These are phyloP conservation scores for Lasioglossum oenotherae DNA, from an alignment of 2,888 invertebrate genomes.

Conservation along the genomic window DNA sequence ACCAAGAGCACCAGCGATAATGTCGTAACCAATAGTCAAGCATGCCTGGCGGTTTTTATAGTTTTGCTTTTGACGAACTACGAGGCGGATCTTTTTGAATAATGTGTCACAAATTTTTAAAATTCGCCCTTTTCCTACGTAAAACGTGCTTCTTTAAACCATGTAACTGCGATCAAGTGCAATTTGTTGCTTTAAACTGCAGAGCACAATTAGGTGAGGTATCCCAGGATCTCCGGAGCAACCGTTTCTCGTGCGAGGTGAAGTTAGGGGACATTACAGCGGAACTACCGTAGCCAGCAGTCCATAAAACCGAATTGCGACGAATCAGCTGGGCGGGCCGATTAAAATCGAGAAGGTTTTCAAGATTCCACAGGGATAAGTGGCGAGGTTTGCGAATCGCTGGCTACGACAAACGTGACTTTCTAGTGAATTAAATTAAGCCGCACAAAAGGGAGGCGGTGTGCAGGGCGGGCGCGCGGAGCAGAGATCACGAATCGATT, in stretches of 20 bases:
- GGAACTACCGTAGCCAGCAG: background rate
- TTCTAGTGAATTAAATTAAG: constrained; percentile 41
- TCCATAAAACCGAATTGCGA: background rate
- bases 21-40: background rate
- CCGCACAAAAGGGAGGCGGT: background rate
- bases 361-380: background rate
- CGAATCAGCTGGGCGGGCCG: constrained; percentile 23
- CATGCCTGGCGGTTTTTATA: too few relatives aligned
- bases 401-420: constrained; percentile 37
- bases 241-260: background rate
- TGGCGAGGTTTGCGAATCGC: constrained; percentile 25
- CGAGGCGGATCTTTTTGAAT: background rate
- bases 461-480: background rate
- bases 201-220: background rate
- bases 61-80: background rate
- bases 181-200: background rate
- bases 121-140: background rate
- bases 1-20: background rate
- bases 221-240: background rate
- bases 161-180: background rate
- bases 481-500: constrained; percentile 45
- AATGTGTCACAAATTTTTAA: background rate
- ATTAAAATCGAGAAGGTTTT: constrained; percentile 19
- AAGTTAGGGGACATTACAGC: background rate
- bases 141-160: background rate